Percentiles rank a stretch among this genome's conserved stretches.
phyloP scores from a whole-genome alignment of 2,113 vertebrate species.

The Microcebus ravelobensis region DNA sequence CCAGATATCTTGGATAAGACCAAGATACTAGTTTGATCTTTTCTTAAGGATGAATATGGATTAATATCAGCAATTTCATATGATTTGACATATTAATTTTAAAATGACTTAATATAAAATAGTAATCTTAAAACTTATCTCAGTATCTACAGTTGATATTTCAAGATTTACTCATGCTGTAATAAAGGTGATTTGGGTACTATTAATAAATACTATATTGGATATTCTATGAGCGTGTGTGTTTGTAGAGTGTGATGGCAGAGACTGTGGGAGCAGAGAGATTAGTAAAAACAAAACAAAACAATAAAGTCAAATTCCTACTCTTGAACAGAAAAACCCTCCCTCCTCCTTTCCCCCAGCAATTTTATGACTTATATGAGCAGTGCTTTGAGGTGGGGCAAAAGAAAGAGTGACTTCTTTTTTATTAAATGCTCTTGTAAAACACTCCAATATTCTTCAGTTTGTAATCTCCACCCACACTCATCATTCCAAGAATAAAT shows the following conservation, averaged over 20 bases:
- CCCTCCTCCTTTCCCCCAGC: not conserved
- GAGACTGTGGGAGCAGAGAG: not conserved
- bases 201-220: not conserved
- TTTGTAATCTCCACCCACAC: not conserved
- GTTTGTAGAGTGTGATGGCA: fast-evolving
- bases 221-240: not conserved
- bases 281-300: not conserved
- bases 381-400: not conserved
- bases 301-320: not conserved
- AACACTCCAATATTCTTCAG: not conserved
- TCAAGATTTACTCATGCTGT: not conserved
- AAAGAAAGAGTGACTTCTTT: not conserved
- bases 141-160: not conserved
- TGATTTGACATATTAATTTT: not conserved
- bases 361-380: not conserved
- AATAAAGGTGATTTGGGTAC: not conserved
- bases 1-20: not conserved
- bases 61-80: not conserved
- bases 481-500: not conserved
- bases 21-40: not conserved
- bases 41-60: not conserved
- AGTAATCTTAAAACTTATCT: not conserved
- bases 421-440: not conserved
- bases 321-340: not conserved
- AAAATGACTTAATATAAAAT: not conserved